A percentile compares a stretch with the other conserved stretches of the same genome.
Evolutionary conservation across 1,140 invertebrate genomes (phyloP).

Genomic region (Asbolus verrucosus): DNA sequence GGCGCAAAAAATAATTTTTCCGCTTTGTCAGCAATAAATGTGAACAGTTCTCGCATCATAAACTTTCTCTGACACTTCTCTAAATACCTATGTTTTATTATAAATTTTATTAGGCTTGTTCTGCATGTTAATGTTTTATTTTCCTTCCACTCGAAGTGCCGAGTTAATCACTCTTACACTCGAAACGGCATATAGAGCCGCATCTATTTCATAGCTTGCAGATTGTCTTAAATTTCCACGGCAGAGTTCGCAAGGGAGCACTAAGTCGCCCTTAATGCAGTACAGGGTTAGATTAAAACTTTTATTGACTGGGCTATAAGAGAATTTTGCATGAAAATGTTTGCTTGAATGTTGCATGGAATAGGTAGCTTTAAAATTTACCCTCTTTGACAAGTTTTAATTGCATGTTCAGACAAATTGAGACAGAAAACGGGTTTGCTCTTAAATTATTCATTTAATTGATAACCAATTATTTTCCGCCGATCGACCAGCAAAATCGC

Average conservation of each 20-base stretch:
- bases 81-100: too few species aligned
- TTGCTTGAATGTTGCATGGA: constrained; percentile 28
- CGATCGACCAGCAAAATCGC: too few species aligned
- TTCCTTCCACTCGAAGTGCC: not conserved
- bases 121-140: too few species aligned
- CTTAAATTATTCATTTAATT: not conserved
- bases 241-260: constrained; percentile 24
- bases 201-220: constrained; percentile 23
- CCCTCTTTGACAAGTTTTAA: not conserved
- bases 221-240: constrained; percentile 34
- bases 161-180: not conserved
- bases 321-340: constrained; percentile 28
- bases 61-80: too few species aligned
- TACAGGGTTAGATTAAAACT: constrained; percentile 35
- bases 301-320: constrained; percentile 37
- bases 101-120: too few species aligned
- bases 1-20: too few species aligned
- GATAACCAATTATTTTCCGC: too few species aligned
- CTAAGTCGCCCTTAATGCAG: constrained; percentile 25
- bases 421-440: too few species aligned
- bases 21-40: too few species aligned
- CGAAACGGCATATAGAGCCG: constrained; percentile 1
- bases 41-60: too few species aligned
- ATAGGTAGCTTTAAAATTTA: too few species aligned
- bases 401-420: too few species aligned